Percentiles rank a stretch among this genome's conserved stretches.
Evolutionary conservation across 2,888 invertebrate genomes (phyloP).

Genomic region (Pandemis corylana): DNA sequence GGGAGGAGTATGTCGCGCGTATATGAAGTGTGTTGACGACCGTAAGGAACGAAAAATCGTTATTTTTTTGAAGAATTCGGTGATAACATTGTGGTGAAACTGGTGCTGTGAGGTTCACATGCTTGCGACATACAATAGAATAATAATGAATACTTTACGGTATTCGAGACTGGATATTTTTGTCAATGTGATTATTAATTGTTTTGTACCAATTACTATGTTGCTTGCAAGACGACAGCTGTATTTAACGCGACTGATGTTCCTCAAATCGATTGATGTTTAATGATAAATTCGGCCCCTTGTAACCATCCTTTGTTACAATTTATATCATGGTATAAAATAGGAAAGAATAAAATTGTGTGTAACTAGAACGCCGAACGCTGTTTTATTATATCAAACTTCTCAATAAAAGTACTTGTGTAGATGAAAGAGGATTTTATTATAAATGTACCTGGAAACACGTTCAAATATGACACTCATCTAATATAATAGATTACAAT

Average conservation of each 20-base stretch:
- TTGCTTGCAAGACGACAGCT: slow-evolving; percentile 74
- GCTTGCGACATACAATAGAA: slow-evolving; percentile 73
- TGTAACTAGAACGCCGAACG: slow-evolving; percentile 78
- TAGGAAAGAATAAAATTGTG: slow-evolving; percentile 79
- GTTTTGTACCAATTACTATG: slow-evolving; percentile 69
- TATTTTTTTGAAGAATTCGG: slow-evolving; percentile 52
- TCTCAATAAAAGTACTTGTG: slow-evolving; percentile 50
- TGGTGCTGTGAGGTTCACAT: slow-evolving; percentile 82
- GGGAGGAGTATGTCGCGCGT: slow-evolving; percentile 78
- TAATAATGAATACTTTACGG: slow-evolving; percentile 60
- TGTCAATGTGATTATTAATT: slow-evolving; percentile 65
- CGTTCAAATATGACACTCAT: slow-evolving; percentile 57
- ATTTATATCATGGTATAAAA: slow-evolving; percentile 81
- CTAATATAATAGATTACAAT: slow-evolving; percentile 47
- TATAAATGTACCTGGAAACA: slow-evolving; percentile 69
- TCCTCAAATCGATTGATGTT: slow-evolving; percentile 68
- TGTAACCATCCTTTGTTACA: slow-evolving; percentile 81
- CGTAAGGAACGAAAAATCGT: slow-evolving; percentile 40
- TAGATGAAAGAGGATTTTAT: slow-evolving; percentile 67
- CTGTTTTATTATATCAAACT: slow-evolving; percentile 67
- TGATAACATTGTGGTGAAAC: slow-evolving; percentile 64
- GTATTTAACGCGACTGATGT: slow-evolving; percentile 78
- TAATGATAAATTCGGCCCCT: slow-evolving; percentile 64
- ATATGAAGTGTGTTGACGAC: slow-evolving; percentile 69
- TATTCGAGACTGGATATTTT: slow-evolving; percentile 72